Base-by-base conservation (phyloP, 2,888 invertebrate species). In the Rhagonycha lutea region DNA sequence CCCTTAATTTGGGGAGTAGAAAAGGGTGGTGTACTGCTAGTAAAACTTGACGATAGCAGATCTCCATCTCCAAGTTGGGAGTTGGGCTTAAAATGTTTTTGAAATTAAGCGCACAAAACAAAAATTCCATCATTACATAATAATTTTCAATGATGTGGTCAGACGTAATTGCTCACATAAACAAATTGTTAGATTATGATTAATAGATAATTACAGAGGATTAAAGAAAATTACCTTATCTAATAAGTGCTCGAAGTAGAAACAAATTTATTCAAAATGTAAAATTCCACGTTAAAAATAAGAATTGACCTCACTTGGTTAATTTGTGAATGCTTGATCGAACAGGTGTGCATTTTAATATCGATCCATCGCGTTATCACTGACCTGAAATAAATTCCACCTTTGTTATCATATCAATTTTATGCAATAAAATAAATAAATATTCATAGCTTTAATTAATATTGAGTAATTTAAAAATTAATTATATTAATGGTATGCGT, bases 401-500 rank as follows among this genome's bases (percentile, higher is more conserved):
- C 47, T 47, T 47, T 47, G n/a, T 47, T 47, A 47, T 47, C 47
- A 47, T n/a, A 47, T 47, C 47, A 47, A 47, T 47, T 47, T 47
- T 47, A 7, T n/a, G 47, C 47, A 47, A 47, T 47, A 47, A n/a
- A 32, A n/a, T n/a, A 47, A 47, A 47, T 47, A 47, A 47, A 47
- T 47, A 47, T 47, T 47, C 47, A 47, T n/a, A n/a, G n/a, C 5
- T n/a, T 47, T 47, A n/a, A 47, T 47, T 47, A 8, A n/a, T 47
- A n/a, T 47, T n/a, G 47, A n/a, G 47, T 47, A 47, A 47, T 47
- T 47, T 47, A 47, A 47, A 47, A 65, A 65, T 24, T 65, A 65
- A 65, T 65, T 65, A 65, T 74, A 70, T 69, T 74, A 72, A 68
- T 72, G 75, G 72, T 72, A 75, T 72, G 75, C 65, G 70, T 69